Evolutionary conservation across 2,113 vertebrate species (phyloP).

Genomic region (Pluvialis apricaria): DNA sequence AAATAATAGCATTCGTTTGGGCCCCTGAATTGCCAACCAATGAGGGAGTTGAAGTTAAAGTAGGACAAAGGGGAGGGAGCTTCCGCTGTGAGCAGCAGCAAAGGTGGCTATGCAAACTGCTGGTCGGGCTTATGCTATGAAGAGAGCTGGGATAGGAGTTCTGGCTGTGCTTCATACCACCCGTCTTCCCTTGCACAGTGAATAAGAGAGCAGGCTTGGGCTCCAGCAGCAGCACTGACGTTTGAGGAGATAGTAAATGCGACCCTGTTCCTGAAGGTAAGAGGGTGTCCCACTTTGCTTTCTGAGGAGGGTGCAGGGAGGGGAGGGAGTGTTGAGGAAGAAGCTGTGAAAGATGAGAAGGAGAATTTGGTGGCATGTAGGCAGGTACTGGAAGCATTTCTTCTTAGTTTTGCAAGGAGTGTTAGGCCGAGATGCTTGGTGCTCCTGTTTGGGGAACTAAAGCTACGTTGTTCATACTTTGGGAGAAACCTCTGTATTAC

Average conservation of each 20-base stretch:
- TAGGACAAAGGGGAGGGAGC: background rate
- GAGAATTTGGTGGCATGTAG: background rate
- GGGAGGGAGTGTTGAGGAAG: background rate
- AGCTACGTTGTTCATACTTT: background rate
- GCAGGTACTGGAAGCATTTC: background rate
- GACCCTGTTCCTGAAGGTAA: background rate
- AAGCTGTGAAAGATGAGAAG: background rate
- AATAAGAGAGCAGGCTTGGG: background rate
- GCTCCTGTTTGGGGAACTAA: background rate
- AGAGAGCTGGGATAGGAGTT: background rate
- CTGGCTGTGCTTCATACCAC: background rate
- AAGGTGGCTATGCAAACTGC: background rate
- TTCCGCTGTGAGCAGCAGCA: background rate
- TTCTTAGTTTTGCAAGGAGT: background rate
- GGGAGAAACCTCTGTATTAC: background rate
- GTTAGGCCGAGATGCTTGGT: rapidly evolving
- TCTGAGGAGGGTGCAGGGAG: background rate
- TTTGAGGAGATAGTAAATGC: background rate
- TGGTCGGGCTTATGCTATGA: background rate
- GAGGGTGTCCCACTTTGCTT: background rate
- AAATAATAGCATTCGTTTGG: background rate
- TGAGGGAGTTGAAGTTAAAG: background rate
- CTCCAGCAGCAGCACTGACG: background rate
- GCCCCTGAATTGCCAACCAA: background rate
- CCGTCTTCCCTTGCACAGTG: background rate